Evolutionary conservation across 2,797 vertebrate species (phyloP), one percentile per base, ranked within the genome.

Genomic region (Lagorchestes hirsutus): DNA sequence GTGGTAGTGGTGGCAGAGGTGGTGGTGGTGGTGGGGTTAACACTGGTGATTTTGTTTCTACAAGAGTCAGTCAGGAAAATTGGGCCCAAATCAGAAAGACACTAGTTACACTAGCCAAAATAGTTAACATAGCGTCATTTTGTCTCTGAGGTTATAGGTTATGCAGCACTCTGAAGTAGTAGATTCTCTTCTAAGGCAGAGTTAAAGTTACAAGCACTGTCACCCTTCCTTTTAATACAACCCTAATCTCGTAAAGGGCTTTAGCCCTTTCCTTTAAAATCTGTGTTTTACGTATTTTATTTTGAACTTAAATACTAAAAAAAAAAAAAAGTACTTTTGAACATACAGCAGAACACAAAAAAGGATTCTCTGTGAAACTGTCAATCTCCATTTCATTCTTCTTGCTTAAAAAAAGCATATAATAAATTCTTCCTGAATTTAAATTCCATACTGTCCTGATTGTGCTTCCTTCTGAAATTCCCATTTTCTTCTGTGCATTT

Each of bases 241-340:
- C 3, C 8, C 40, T 11, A 82, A 87, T 82, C 18, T 46, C n/a
- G 40, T 82, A 93, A 93, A 93, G 40, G 95, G 90, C 92, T 59
- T 92, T 8, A 57, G 52, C 52, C 52, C 52, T 52, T 82, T 95
- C 95, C 95, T n/a, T 90, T 96, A 92, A 82, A 93, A 91, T 58
- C 91, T 91, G 31, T 59, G 5, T 91, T 57, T 94, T 93, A 52
- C 9, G 6, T 52, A n/a, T 56, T 96, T 96, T 96, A 31, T 96
- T 97, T 97, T 96, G 95, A 50, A 55, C 74, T 27, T 87, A 87
- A 46, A 27, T 2, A 9, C 16, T 46, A 22, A 82, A 82, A n/a
- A 74, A 22, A 22, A 22, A 82, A 82, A 40, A 40, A 34, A 8
- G 13, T 40, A 27, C 50, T 87, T 11, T 46, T 87, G 24, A 50